These are phyloP conservation scores for Hyalella azteca DNA, from an alignment of 2,888 invertebrate genomes.

Conservation along the genomic window DNA sequence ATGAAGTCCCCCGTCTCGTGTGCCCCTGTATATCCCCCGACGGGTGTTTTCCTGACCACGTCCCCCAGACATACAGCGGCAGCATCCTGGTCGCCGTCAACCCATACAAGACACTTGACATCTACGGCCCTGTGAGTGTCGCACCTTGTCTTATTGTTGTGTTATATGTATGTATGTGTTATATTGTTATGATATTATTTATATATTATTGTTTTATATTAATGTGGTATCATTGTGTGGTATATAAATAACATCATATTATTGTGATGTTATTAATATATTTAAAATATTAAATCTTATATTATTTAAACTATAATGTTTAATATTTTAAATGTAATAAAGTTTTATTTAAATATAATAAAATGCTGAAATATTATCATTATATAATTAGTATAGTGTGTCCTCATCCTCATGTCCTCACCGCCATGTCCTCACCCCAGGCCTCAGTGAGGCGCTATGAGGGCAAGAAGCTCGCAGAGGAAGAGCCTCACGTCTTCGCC, in stretches of 20 bases:
- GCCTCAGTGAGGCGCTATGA: conserved; percentile 82
- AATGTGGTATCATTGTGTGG: no score
- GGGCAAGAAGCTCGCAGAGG: conserved; percentile 78
- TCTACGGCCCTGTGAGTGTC: conserved; percentile 82
- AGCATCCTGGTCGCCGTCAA: conserved; percentile 92
- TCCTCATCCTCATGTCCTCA: no score
- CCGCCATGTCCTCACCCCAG: conserved; percentile 65
- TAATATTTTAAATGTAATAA: not conserved
- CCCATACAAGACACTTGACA: conserved; percentile 89
- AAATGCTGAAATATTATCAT: no score
- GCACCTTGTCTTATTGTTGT: not conserved
- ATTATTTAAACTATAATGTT: not conserved
- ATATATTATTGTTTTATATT: no score
- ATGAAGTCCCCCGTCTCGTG: not conserved
- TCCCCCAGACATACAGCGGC: conserved; percentile 85
- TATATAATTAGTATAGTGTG: no score
- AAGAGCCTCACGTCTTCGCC: conserved; percentile 89
- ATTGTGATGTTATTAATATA: no score
- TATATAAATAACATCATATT: no score
- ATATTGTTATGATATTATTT: no score
- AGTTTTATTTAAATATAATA: not conserved
- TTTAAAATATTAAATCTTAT: not conserved
- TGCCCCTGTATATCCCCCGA: not conserved
- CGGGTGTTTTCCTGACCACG: conserved; percentile 38
- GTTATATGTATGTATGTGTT: conserved; percentile 2